Evolutionary conservation across 1,140 invertebrate species (phyloP), one percentile per base, ranked within the genome.

Genomic region (Trichoplusia ni): DNA sequence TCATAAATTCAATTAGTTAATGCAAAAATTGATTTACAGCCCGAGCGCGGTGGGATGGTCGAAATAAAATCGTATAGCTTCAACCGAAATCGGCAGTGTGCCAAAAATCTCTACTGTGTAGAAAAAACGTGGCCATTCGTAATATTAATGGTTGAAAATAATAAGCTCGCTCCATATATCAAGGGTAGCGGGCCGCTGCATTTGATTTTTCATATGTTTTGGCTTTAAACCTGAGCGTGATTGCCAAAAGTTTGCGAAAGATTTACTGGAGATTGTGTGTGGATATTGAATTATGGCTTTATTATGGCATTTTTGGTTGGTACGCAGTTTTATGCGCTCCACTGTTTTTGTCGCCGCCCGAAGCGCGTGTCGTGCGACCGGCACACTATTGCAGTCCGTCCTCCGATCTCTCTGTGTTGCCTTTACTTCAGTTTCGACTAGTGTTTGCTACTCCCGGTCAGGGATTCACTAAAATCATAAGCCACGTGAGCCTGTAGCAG

Each of bases 81-180:
- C 54, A 53, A 23, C 64, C 21, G 42, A 69, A 65, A 69, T 70
- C 68, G 77, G 77, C 77, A 58, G 13, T 14, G 40, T 71, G 77
- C 77, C 77, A 79, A 73, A 73, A 69, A 73, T 61, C 47, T 63
- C 35, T 33, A 35, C 40, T 40, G 69, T 11, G 58, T 40, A 66
- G 51, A 75, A 77, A 75, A 75, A 73, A 74, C 69, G 71, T 35
- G 54, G 35, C 71, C 67, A 73, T 79, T 71, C 62, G 69, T 77
- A 73, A 77, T 79, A 69, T 77, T 77, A 79, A 79, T 79, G 77
- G 77, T 54, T 64, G 63, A 67, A 77, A 79, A 79, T 79, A 79
- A 79, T 79, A 79, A 79, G 77, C 74, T 44, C 11, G n/a, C n/a
- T 35, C 46, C 49, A 67, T 79, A 75, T 72, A 79, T 79, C 77